A percentile compares a stretch with the other conserved stretches of the same genome.
Conservation (phyloP, 2,113 vertebrate genomes). For the Suricata suricatta region DNA sequence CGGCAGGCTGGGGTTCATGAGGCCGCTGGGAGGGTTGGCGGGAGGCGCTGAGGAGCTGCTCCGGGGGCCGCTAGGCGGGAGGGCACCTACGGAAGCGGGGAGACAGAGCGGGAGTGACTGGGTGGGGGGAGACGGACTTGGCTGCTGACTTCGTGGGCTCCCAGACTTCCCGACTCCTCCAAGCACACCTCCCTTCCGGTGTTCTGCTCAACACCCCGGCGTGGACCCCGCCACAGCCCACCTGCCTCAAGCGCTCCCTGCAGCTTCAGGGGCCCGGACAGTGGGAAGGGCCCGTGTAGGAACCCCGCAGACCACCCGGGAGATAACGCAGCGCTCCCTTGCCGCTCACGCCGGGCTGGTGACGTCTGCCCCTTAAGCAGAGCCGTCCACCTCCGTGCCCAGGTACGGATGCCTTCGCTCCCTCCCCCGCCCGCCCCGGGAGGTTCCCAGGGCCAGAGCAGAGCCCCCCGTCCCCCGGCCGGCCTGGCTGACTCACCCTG, state of each 20-base stretch:
- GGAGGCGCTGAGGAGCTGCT: conserved; percentile 91
- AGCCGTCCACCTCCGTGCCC: neutral
- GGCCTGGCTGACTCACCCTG: conserved; percentile 75
- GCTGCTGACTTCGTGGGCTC: neutral
- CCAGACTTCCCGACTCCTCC: neutral
- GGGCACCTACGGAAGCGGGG: conserved; percentile 76
- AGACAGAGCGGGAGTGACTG: conserved; percentile 52
- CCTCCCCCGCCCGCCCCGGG: neutral
- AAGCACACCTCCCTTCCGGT: neutral
- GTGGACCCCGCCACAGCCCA: neutral
- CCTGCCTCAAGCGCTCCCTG: neutral
- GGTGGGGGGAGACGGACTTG: neutral
- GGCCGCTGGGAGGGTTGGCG: conserved; percentile 88
- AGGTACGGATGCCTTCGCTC: fast-evolving
- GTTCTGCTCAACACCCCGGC: neutral
- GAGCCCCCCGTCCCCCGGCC: fast-evolving
- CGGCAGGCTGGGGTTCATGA: conserved; percentile 92
- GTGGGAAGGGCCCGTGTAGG: neutral
- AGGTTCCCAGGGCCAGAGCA: neutral
- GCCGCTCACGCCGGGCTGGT: neutral
- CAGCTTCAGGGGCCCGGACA: neutral
- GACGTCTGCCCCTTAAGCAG: neutral
- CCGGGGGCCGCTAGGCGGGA: conserved; percentile 87
- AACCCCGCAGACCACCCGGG: neutral
- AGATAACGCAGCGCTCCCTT: neutral